Base-by-base conservation (phyloP, 2,888 invertebrate species). In the Agonum fuliginosum region DNA sequence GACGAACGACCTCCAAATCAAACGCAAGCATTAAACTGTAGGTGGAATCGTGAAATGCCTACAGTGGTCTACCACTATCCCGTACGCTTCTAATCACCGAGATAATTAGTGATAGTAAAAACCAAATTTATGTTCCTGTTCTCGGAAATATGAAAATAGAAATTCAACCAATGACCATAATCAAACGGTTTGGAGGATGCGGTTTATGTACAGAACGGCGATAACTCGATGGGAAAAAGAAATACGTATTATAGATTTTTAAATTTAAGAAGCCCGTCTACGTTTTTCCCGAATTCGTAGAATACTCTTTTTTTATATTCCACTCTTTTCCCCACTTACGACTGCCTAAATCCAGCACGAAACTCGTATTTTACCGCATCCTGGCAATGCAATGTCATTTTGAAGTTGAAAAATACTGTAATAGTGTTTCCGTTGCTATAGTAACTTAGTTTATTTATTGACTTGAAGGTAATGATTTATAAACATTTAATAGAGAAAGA, bases 71-170 rank as follows among this genome's bases (percentile, higher is more conserved):
- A 46, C 46, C 46, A 46, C 46, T 46, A 27, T 62, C 58, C 58
- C 58, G 58, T 62, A 62, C 58, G 20, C 41, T 70, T 70, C 46
- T 70, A 70, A 70, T 70, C 72, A 34, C 19, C 12, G 41, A 34
- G 72, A 72, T 72, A 72, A 72, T 72, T 58, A 51, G 54, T 72
- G 72, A 54, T 72, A 72, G 58, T 72, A 37, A 72, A 51, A 51
- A 72, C 72, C 54, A 54, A 58, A 72, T 72, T 58, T 72, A 37
- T 72, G 72, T 72, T 72, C 72, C 34, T 34, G 70, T 72, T 72
- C 72, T 58, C 20, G 58, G 72, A 72, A 72, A 22, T 51, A 41
- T 72, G 41, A 37, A 51, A 72, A 58, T 30, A 72, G 24, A 72
- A 72, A 58, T 54, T 58, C 51, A 46, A 70, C 43, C 70, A 30